Conservation (phyloP, 2,113 vertebrate species). For the Oncorhynchus mykiss region DNA sequence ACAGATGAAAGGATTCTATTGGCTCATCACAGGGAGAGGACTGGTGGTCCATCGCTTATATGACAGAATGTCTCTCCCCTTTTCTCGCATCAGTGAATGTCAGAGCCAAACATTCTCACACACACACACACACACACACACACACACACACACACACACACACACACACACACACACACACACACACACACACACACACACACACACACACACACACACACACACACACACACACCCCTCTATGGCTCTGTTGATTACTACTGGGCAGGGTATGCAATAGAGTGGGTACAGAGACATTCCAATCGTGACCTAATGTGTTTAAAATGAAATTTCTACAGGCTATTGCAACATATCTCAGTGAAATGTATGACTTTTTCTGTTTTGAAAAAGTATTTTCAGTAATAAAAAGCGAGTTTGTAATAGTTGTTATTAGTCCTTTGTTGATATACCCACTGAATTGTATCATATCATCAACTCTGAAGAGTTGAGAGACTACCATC, state of each 20-base stretch:
- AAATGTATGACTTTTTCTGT: background rate
- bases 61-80: slow-evolving; percentile 12
- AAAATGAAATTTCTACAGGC: background rate
- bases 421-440: background rate
- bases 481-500: background rate
- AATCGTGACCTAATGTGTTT: too few species aligned
- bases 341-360: background rate
- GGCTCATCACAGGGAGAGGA: slow-evolving; percentile 29
- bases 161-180: slow-evolving; percentile 1
- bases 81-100: background rate
- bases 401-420: background rate
- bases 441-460: background rate
- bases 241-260: too few species aligned
- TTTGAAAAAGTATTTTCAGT: background rate
- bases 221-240: too few species aligned
- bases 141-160: background rate
- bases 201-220: too few species aligned
- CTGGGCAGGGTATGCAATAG: too few species aligned
- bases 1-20: slow-evolving; percentile 44
- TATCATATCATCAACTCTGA: background rate
- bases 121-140: background rate
- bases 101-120: too few species aligned
- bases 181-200: background rate
- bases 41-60: slow-evolving; percentile 13
- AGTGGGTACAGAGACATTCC: too few species aligned